Conservation (phyloP, 1,140 invertebrate genomes). For the Drosophila eugracilis region DNA sequence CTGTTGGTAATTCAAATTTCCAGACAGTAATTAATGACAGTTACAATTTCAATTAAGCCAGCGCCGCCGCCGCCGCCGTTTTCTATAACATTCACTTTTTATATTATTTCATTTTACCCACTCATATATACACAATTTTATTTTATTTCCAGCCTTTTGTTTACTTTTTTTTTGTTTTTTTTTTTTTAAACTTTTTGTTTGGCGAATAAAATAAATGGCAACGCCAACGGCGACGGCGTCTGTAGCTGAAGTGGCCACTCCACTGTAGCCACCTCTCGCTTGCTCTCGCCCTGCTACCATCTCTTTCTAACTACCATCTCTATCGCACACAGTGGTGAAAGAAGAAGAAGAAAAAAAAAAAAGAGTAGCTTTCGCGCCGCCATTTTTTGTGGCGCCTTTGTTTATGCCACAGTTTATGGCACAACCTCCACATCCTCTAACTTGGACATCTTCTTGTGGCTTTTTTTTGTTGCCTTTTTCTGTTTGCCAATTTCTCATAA, state of each 20-base stretch:
- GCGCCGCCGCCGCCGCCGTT: slow-evolving; percentile 57
- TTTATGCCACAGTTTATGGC: slow-evolving; percentile 75
- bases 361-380: slow-evolving; percentile 82
- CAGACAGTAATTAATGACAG: slow-evolving; percentile 84
- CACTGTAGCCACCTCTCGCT: slow-evolving; percentile 64
- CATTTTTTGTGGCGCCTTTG: slow-evolving; percentile 84
- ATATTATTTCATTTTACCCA: slow-evolving; percentile 31
- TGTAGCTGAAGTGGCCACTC: slow-evolving; percentile 70
- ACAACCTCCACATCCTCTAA: slow-evolving; percentile 29
- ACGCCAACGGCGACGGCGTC: slow-evolving; percentile 68
- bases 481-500: slow-evolving; percentile 77
- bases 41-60: slow-evolving; percentile 83
- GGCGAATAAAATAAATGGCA: slow-evolving; percentile 81
- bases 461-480: slow-evolving; percentile 67
- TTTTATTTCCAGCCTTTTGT: slow-evolving; percentile 44
- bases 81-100: slow-evolving; percentile 67
- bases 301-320: slow-evolving; percentile 18
- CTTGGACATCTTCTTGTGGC: slow-evolving; percentile 31
- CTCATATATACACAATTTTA: slow-evolving; percentile 30
- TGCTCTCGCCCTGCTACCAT: slow-evolving; percentile 12
- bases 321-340: slow-evolving; percentile 39
- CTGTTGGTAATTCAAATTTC: slow-evolving; percentile 78
- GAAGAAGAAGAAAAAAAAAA: too few species aligned
- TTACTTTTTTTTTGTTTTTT: slow-evolving; percentile 51
- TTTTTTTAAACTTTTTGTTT: slow-evolving; percentile 72